Conservation (phyloP, 2,888 invertebrate species). For the Anagyrus pseudococci region DNA sequence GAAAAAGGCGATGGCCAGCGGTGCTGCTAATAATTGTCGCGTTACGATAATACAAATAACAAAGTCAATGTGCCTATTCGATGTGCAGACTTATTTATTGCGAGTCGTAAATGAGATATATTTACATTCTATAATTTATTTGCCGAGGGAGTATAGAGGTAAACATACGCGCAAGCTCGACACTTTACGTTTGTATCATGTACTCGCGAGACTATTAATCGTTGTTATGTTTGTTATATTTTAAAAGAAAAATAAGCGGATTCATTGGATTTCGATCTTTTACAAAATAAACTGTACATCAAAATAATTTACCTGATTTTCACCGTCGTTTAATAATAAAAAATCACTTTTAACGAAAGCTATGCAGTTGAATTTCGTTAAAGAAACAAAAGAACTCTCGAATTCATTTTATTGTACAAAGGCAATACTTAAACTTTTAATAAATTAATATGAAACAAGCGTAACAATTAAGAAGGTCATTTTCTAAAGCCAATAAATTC, state of each 20-base stretch:
- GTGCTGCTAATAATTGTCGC: too few relatives aligned
- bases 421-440: too few relatives aligned
- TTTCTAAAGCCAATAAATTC: too few relatives aligned
- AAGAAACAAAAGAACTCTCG: too few relatives aligned
- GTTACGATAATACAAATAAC: too few relatives aligned
- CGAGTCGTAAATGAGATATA: background rate
- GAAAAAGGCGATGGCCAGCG: too few relatives aligned
- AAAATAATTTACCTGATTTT: constrained; percentile 25
- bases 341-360: constrained; percentile 14
- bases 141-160: background rate
- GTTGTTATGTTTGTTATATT: constrained; percentile 30
- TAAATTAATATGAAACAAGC: too few relatives aligned
- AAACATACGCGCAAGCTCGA: too few relatives aligned
- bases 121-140: background rate
- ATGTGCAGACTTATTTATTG: background rate
- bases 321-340: constrained; percentile 20
- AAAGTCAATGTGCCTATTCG: constrained; percentile 1
- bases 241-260: constrained; percentile 7
- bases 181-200: background rate
- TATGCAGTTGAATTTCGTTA: too few relatives aligned
- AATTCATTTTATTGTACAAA: too few relatives aligned
- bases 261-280: constrained; percentile 22
- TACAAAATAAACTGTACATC: constrained; percentile 22
- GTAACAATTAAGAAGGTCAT: too few relatives aligned
- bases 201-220: constrained; percentile 1